phyloP scores from a whole-genome alignment of 2,113 vertebrate species.

The Hydropotes inermis region DNA sequence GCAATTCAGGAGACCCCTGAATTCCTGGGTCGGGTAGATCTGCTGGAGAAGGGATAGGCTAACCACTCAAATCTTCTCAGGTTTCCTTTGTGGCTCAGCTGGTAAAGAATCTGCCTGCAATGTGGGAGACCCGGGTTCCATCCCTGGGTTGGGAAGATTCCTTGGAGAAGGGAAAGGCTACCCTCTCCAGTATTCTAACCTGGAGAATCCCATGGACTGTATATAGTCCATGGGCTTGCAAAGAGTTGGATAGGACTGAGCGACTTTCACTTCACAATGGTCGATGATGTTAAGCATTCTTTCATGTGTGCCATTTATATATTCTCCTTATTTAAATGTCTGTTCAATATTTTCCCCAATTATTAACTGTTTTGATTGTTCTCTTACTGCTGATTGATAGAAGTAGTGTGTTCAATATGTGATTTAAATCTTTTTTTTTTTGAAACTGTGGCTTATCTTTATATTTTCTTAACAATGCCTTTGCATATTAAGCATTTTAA shows the following conservation, averaged over 20 bases:
- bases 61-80: not conserved
- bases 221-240: not conserved
- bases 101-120: not conserved
- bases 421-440: not conserved
- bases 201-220: not conserved
- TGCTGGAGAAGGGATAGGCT: not conserved
- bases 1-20: not conserved
- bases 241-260: not conserved
- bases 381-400: not conserved
- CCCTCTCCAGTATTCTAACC: not conserved
- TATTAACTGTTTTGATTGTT: not conserved
- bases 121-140: not conserved
- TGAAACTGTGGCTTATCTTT: not conserved
- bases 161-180: not conserved
- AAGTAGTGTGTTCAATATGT: not conserved
- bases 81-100: not conserved
- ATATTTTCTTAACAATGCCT: not conserved
- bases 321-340: not conserved
- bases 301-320: not conserved
- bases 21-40: not conserved
- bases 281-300: not conserved
- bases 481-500: not conserved
- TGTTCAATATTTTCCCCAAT: not conserved
- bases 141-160: not conserved
- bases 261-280: not conserved